Conservation (phyloP, 2,888 invertebrate species). For the Lasiommata megera region DNA sequence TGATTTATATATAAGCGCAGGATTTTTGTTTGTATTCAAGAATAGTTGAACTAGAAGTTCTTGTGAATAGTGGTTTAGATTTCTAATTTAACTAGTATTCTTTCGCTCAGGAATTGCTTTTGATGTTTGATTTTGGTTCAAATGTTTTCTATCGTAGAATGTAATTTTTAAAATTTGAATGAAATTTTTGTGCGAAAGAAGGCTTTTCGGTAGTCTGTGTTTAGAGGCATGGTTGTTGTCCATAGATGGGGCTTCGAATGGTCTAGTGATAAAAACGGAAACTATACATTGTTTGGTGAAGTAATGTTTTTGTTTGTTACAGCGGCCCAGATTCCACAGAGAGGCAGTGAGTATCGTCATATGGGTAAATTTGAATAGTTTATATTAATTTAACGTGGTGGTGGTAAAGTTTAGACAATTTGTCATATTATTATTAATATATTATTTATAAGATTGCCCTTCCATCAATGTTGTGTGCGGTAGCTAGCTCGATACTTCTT, state of each 20-base stretch:
- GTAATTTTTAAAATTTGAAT: neutral
- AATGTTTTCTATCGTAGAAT: neutral
- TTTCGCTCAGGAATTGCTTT: conserved; percentile 21
- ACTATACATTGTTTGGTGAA: conserved; percentile 27
- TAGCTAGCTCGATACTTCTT: too few relatives aligned
- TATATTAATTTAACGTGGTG: conserved; percentile 11
- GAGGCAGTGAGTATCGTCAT: conserved; percentile 88
- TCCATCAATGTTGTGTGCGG: too few relatives aligned
- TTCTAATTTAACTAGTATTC: conserved; percentile 30
- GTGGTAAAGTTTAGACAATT: neutral
- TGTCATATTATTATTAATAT: too few relatives aligned
- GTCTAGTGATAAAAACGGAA: conserved; percentile 13
- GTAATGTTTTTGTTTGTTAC: conserved; percentile 80
- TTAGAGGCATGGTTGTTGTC: conserved; percentile 76
- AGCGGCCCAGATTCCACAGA: conserved; percentile 94
- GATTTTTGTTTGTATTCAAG: conserved; percentile 23
- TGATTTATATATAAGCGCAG: neutral
- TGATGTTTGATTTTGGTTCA: neutral
- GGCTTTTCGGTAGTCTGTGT: conserved; percentile 51
- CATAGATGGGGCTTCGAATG: conserved; percentile 50
- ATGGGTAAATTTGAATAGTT: conserved; percentile 15
- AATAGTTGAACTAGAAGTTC: conserved; percentile 29
- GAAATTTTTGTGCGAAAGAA: conserved; percentile 46
- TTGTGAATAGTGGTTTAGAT: conserved; percentile 30
- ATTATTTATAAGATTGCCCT: too few relatives aligned